A percentile compares a stretch with the other conserved stretches of the same genome.
These are phyloP conservation scores for Microdon myrmicae DNA, from an alignment of 2,888 invertebrate genomes.

Conservation along the genomic window DNA sequence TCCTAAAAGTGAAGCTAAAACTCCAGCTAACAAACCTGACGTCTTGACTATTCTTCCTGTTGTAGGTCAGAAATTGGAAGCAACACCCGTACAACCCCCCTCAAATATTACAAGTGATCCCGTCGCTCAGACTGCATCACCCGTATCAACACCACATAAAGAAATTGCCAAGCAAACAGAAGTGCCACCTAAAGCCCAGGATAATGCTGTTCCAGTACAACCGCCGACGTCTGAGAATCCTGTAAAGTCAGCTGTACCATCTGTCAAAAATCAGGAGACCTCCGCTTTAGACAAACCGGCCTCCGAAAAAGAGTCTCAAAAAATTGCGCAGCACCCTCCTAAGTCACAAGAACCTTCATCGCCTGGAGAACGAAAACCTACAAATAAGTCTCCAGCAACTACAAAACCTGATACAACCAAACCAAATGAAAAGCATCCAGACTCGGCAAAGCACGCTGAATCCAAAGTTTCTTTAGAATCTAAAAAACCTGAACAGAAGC, in stretches of 20 bases:
- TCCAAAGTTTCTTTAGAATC: constrained; percentile 20
- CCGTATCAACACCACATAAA: constrained; percentile 7
- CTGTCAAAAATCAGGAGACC: not conserved
- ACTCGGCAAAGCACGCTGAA: constrained; percentile 33
- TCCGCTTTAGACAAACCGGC: not conserved
- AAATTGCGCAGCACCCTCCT: constrained; percentile 64
- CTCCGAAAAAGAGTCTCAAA: not conserved
- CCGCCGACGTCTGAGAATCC: no score
- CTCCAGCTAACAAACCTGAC: constrained; percentile 62
- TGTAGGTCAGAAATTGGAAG: no score
- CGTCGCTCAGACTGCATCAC: no score
- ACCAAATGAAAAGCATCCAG: constrained; percentile 18
- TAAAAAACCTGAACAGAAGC: constrained; percentile 38
- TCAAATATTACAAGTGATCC: no score
- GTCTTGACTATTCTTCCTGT: no score
- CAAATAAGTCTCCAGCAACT: constrained; percentile 68
- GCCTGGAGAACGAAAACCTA: constrained; percentile 89
- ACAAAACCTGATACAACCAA: constrained; percentile 7
- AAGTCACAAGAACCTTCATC: constrained; percentile 87
- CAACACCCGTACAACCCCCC: no score
- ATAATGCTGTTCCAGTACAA: no score
- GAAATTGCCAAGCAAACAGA: not conserved
- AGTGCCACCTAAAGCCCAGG: no score
- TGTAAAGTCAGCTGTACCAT: no score
- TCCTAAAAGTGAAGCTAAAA: constrained; percentile 2